Evolutionary conservation across 2,113 vertebrate species (phyloP).

Genomic region (Pica pica): DNA sequence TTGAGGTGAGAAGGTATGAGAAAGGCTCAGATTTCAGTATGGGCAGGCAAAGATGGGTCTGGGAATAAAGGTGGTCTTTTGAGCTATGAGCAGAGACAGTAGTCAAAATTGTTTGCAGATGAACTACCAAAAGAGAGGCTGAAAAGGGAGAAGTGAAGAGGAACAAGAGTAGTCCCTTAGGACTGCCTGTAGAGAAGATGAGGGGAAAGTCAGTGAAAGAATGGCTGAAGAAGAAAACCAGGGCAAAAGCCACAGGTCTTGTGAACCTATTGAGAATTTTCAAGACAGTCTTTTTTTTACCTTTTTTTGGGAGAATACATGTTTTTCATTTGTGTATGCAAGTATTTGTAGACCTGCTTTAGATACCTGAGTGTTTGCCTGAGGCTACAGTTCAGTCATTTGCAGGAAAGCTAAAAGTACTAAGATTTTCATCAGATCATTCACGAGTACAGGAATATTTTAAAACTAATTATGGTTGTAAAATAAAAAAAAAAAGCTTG

Average conservation of each 20-base stretch:
- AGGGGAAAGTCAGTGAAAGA: not conserved
- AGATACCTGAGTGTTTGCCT: not conserved
- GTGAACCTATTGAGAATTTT: not conserved
- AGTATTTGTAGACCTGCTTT: not conserved
- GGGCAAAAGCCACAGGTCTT: not conserved
- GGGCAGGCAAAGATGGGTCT: not conserved
- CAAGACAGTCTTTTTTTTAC: not conserved
- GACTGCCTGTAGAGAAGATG: not conserved
- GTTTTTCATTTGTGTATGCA: not conserved
- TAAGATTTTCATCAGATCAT: not conserved
- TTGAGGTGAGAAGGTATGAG: not conserved
- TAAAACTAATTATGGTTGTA: not conserved
- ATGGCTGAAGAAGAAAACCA: not conserved
- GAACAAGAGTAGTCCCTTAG: not conserved
- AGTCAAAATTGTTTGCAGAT: not conserved
- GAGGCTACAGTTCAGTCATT: not conserved
- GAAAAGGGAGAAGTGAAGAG: not conserved
- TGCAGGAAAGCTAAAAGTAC: not conserved
- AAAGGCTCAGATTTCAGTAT: not conserved
- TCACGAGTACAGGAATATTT: not conserved
- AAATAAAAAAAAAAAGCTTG: not conserved
- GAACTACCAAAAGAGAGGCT: not conserved
- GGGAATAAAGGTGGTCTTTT: not conserved
- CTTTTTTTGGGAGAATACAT: not conserved
- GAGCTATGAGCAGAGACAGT: not conserved